Conservation (phyloP, 2,888 invertebrate genomes). For the Allolobophora icterica region DNA sequence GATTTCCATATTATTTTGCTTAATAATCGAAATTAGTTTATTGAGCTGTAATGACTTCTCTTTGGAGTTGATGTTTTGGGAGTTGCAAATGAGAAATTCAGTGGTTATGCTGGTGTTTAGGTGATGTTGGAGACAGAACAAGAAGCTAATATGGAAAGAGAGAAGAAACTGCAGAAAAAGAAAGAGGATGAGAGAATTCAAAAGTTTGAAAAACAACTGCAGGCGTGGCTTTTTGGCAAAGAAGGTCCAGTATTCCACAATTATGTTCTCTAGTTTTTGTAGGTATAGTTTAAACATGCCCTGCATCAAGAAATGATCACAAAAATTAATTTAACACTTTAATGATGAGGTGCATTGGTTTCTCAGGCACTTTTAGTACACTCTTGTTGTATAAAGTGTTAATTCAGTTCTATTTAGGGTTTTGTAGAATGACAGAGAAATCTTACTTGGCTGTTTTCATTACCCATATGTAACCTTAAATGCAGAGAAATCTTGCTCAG, state of each 20-base stretch:
- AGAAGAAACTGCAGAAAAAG: conserved; percentile 15
- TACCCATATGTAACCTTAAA: not conserved
- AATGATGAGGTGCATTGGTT: no score
- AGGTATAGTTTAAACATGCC: not conserved
- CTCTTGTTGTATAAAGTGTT: no score
- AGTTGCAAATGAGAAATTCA: no score
- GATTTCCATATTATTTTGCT: not conserved
- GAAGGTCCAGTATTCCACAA: conserved; percentile 18
- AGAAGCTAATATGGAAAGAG: conserved; percentile 28
- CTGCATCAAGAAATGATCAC: not conserved
- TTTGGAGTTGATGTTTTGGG: not conserved
- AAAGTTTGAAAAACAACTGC: not conserved
- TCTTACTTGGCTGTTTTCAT: not conserved
- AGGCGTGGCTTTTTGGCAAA: conserved; percentile 19
- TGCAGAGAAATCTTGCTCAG: not conserved
- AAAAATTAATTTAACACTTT: no score
- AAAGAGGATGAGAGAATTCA: conserved; percentile 27
- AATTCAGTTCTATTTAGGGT: no score
- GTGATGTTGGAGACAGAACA: conserved; percentile 34
- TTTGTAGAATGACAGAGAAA: not conserved
- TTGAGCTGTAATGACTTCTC: not conserved
- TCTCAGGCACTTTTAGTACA: no score
- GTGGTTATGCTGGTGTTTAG: not conserved
- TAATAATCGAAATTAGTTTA: not conserved
- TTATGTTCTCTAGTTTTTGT: not conserved